Evolutionary conservation across 2,888 invertebrate species (phyloP).

Genomic region (Idaea dimidiata): DNA sequence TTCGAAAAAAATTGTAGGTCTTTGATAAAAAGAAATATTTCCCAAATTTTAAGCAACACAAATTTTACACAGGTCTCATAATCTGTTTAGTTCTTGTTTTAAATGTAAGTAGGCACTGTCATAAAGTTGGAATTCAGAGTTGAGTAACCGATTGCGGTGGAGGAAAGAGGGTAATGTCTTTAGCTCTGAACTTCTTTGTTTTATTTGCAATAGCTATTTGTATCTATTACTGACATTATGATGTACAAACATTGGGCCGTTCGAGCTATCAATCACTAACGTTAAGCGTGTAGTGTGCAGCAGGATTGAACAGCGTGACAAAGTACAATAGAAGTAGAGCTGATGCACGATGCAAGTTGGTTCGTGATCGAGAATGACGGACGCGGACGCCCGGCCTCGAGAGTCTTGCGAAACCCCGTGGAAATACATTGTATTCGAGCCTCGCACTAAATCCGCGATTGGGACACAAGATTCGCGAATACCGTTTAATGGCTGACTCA

Average conservation of each 20-base stretch:
- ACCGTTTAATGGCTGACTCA: conserved; percentile 39
- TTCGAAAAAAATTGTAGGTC: too few relatives aligned
- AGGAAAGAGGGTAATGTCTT: background rate
- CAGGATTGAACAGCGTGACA: background rate
- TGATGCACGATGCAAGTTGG: conserved; percentile 54
- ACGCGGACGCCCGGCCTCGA: conserved; percentile 66
- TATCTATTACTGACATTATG: conserved; percentile 20
- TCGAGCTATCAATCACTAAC: conserved; percentile 19
- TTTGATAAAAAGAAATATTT: background rate
- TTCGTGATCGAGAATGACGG: conserved; percentile 63
- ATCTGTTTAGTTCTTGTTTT: background rate
- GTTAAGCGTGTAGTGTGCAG: conserved; percentile 31
- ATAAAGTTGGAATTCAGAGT: background rate
- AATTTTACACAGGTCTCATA: too few relatives aligned
- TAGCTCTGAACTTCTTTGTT: background rate
- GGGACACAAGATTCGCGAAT: conserved; percentile 59
- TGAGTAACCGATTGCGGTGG: background rate
- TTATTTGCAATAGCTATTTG: conserved; percentile 6
- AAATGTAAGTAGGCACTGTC: background rate
- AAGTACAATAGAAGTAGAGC: conserved; percentile 24
- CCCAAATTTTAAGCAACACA: background rate
- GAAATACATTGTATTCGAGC: conserved; percentile 62
- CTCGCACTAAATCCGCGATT: conserved; percentile 68
- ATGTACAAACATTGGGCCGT: conserved; percentile 15
- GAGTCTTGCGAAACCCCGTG: conserved; percentile 62